Base-by-base conservation (phyloP, 2,888 invertebrate genomes). In the Schizotus pectinicornis region DNA sequence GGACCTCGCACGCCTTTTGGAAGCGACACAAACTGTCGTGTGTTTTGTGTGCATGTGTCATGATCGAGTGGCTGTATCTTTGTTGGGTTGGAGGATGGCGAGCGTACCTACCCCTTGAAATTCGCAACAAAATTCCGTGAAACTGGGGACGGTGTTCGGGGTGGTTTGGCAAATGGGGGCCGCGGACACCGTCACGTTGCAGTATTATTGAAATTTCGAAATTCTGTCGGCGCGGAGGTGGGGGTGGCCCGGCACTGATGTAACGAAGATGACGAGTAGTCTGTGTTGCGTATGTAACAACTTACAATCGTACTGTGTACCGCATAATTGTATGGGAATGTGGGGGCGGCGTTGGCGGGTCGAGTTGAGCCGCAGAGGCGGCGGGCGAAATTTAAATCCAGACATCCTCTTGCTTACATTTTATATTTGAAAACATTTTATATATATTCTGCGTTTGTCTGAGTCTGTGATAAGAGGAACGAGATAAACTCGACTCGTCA, bases 251-350 rank as follows among this genome's bases (percentile, higher is more conserved):
- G 22, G 22, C 22, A 22, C 22, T 22, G 22, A 22, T 22, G 22
- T 22, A 46, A 46, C 42, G 43, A 53, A 46, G 38, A 39, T 12
- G 67, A 55, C 69, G 60, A 64, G 67, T 70, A 70, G 67, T 67
- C 70, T 70, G 69, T 71, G 68, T 68, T 70, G 72, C 68, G 68
- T 71, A 73, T 73, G 67, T 68, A 65, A 68, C 70, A 74, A 71
- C 73, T 74, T 72, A 72, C 72, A 64, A 69, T 52, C 37, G 35
- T 65, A 68, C 62, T 61, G 59, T 61, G 50, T 63, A 56, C 62
- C 63, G 59, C 61, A 61, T 51, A 54, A 59, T 56, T 61, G 52
- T 59, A 52, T 34, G 52, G 52, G 36, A 11, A 13, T 39, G 47
- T 50, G 50, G 59, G 46, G 56, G 47, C 46, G 63, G 57, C 43